Evolutionary conservation across 2,797 vertebrate genomes (phyloP).

Genomic region (Okamejei kenojei): DNA sequence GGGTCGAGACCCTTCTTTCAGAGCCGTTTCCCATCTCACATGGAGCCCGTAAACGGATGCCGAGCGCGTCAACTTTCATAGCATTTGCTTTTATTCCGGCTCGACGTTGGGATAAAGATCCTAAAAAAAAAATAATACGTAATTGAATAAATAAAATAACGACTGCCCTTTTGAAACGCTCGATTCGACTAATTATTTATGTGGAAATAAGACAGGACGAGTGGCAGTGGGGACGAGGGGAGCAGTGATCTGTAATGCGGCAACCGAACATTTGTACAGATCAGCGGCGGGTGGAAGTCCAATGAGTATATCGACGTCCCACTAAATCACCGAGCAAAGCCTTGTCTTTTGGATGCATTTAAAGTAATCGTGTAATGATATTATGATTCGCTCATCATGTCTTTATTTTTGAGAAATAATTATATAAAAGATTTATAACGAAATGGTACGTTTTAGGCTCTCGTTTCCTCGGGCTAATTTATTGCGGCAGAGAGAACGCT

Average conservation of each 20-base stretch:
- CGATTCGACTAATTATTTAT: slow-evolving; percentile 69
- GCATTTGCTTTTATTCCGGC: neutral
- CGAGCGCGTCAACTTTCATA: neutral
- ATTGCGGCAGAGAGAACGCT: slow-evolving; percentile 82
- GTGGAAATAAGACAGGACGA: slow-evolving; percentile 68
- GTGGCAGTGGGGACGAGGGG: slow-evolving; percentile 72
- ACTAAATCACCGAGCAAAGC: slow-evolving; percentile 58
- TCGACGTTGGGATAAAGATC: neutral
- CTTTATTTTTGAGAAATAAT: slow-evolving; percentile 39
- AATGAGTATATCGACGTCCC: slow-evolving; percentile 62
- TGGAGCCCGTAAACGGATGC: neutral
- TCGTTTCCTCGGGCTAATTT: slow-evolving; percentile 56
- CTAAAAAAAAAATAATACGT: neutral
- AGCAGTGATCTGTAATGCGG: slow-evolving; percentile 78
- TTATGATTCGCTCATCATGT: slow-evolving; percentile 38
- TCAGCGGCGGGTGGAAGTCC: slow-evolving; percentile 65
- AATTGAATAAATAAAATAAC: too few species aligned
- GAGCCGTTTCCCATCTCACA: neutral
- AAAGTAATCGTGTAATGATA: slow-evolving; percentile 38
- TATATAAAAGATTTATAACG: slow-evolving; percentile 33
- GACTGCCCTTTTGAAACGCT: slow-evolving; percentile 48
- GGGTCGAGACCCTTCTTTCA: too few species aligned
- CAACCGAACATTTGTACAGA: slow-evolving; percentile 71
- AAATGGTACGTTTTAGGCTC: slow-evolving; percentile 22
- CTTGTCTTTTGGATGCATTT: slow-evolving; percentile 31